Conservation (phyloP, 2,888 invertebrate genomes). For the Eupithecia pulchellata region DNA sequence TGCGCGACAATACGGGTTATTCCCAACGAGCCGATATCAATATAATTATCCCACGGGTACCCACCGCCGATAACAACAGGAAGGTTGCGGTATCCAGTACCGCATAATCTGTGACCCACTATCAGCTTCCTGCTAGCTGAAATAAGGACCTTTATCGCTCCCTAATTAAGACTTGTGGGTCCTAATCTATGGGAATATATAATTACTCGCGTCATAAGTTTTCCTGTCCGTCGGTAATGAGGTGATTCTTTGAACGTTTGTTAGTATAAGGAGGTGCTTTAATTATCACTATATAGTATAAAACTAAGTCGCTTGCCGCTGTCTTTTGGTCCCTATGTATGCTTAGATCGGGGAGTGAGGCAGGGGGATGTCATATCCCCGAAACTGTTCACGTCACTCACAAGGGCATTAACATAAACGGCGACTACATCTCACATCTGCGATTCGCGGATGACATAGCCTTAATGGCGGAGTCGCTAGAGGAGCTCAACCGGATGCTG, state of each 20-base stretch:
- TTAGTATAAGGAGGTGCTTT: neutral
- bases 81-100: constrained; percentile 48
- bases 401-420: no score
- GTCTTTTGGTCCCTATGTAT: no score
- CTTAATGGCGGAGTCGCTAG: no score
- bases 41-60: constrained; percentile 32
- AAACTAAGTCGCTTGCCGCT: no score
- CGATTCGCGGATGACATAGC: no score
- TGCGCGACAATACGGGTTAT: constrained; percentile 14
- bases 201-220: constrained; percentile 21
- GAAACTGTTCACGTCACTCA: no score
- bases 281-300: no score
- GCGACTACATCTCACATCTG: no score
- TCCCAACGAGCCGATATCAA: constrained; percentile 15
- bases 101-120: constrained; percentile 10
- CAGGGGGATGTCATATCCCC: no score
- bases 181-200: constrained; percentile 23
- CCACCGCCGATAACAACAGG: constrained; percentile 42
- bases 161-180: constrained; percentile 28
- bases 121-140: constrained; percentile 28
- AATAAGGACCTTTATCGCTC: constrained; percentile 6
- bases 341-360: no score
- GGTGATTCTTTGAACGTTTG: neutral
- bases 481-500: no score
- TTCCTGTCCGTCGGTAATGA: constrained; percentile 16